These are phyloP conservation scores for Reticulitermes lucifugus DNA, from an alignment of 2,888 invertebrate genomes.

Conservation along the genomic window DNA sequence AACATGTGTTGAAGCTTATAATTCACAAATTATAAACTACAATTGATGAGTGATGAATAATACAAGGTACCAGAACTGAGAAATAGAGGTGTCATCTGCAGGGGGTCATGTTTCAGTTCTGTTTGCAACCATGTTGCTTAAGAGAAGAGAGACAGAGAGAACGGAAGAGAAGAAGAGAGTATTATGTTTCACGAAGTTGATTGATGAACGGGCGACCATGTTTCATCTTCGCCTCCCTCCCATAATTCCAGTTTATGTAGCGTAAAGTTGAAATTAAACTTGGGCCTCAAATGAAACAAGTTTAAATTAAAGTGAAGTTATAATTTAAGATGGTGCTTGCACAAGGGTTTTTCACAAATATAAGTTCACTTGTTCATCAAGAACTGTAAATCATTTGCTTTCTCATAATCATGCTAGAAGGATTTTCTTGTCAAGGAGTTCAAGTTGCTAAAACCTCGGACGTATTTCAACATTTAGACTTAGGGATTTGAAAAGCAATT, in stretches of 20 bases:
- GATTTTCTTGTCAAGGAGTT: too few relatives aligned
- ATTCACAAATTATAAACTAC: too few relatives aligned
- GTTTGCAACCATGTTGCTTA: background rate
- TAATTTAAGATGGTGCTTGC: constrained; percentile 17
- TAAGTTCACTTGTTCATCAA: too few relatives aligned
- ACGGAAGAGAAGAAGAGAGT: constrained; percentile 32
- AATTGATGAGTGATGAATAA: too few relatives aligned
- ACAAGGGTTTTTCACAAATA: background rate
- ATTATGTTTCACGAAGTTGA: constrained; percentile 40
- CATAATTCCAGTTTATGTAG: constrained; percentile 43
- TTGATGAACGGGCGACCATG: constrained; percentile 35
- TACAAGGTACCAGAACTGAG: too few relatives aligned
- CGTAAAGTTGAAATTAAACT: constrained; percentile 42
- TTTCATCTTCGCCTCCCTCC: constrained; percentile 18
- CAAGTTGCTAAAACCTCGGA: too few relatives aligned
- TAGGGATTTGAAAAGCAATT: too few relatives aligned
- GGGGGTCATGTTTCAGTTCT: background rate
- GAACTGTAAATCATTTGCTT: too few relatives aligned
- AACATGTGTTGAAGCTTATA: too few relatives aligned
- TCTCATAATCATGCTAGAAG: too few relatives aligned
- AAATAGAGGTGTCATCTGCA: background rate
- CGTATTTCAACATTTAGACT: too few relatives aligned
- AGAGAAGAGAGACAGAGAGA: constrained; percentile 22
- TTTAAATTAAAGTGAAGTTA: constrained; percentile 12
- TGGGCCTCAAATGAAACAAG: constrained; percentile 35